A percentile compares a stretch with the other conserved stretches of the same genome.
Conservation (phyloP, 37 sponge, comb jelly and placozoan genomes). For the Crambe crambe region DNA sequence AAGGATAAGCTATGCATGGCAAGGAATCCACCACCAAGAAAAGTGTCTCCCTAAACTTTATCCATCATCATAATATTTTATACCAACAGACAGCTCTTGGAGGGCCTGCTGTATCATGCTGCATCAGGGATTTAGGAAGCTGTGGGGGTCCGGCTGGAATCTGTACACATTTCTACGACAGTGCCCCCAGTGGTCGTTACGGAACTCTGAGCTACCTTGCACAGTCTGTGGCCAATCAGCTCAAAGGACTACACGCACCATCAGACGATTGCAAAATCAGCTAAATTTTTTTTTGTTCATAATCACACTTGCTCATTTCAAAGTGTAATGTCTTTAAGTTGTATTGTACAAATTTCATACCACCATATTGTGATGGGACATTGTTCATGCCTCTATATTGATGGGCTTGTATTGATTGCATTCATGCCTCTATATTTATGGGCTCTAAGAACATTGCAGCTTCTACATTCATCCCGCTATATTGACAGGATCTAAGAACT, state of each 20-base stretch:
- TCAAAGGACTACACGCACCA: constrained; percentile 27
- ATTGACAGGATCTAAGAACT: too few relatives aligned
- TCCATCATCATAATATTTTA: too few relatives aligned
- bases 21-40: too few relatives aligned
- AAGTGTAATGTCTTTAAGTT: neutral
- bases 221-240: constrained; percentile 63
- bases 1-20: too few relatives aligned
- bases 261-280: constrained; percentile 44
- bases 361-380: too few relatives aligned
- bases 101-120: constrained; percentile 52
- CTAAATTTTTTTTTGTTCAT: neutral
- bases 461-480: too few relatives aligned
- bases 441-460: too few relatives aligned
- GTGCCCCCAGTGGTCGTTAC: constrained; percentile 91
- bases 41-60: too few relatives aligned
- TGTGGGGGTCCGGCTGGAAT: constrained; percentile 54
- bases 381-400: too few relatives aligned
- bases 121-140: constrained; percentile 33
- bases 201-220: constrained; percentile 90
- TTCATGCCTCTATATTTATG: too few relatives aligned
- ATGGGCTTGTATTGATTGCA: too few relatives aligned
- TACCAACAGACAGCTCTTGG: constrained; percentile 14
- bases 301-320: neutral
- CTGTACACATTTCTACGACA: constrained; percentile 82
- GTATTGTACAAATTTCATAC: too few relatives aligned